These are phyloP conservation scores for Polia nebulosa DNA, from an alignment of 2,888 invertebrate species.

Conservation along the genomic window DNA sequence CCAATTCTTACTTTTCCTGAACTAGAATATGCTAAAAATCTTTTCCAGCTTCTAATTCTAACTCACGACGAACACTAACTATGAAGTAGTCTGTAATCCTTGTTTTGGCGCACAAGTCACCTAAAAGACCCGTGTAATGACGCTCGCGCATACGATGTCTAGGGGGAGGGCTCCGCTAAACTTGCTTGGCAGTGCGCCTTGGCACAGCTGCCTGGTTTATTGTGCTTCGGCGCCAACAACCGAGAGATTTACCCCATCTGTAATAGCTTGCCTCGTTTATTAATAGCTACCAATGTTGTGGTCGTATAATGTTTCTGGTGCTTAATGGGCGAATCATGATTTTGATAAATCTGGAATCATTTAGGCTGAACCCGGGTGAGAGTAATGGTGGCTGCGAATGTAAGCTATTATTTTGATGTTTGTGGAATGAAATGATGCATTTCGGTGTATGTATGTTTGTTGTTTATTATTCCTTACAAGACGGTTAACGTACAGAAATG, in stretches of 20 bases:
- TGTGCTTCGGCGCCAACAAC: conserved; percentile 82
- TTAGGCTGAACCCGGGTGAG: conserved; percentile 61
- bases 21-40: conserved; percentile 31
- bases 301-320: conserved; percentile 76
- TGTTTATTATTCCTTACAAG: conserved; percentile 29
- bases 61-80: conserved; percentile 38
- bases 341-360: conserved; percentile 76
- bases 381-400: conserved; percentile 57
- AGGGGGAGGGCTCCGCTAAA: conserved; percentile 70
- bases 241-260: conserved; percentile 81
- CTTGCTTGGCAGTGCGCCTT: conserved; percentile 84
- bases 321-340: conserved; percentile 79
- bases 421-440: conserved; percentile 47
- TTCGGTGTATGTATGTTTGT: conserved; percentile 15
- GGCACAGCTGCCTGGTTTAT: conserved; percentile 82
- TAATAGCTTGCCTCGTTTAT: conserved; percentile 80
- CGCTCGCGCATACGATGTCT: conserved; percentile 58
- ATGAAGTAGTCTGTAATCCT: conserved; percentile 39
- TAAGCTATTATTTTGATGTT: conserved; percentile 51
- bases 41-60: conserved; percentile 27
- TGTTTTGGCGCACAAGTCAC: conserved; percentile 59
- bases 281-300: conserved; percentile 79
- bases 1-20: neutral
- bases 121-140: conserved; percentile 58
- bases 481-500: conserved; percentile 3